Percentiles rank a stretch among this genome's conserved stretches.
Conservation (phyloP, 2,113 vertebrate species). For the Halcyon senegalensis region DNA sequence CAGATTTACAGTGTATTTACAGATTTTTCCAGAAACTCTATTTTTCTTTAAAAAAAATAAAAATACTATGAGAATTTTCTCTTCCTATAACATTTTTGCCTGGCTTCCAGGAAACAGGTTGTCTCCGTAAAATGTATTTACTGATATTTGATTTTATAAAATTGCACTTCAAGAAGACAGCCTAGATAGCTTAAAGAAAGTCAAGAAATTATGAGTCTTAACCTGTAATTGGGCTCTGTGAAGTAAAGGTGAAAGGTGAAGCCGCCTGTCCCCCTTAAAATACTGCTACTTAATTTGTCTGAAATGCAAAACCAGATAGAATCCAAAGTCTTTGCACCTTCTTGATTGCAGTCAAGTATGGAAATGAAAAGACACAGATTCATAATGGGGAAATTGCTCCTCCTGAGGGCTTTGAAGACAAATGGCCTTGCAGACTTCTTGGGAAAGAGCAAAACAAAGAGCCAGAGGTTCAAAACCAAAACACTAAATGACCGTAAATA, state of each 20-base stretch:
- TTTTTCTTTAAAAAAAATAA: neutral
- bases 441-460: neutral
- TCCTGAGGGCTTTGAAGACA: neutral
- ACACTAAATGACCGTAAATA: neutral
- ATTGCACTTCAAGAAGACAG: neutral
- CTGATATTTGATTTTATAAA: neutral
- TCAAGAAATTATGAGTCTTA: neutral
- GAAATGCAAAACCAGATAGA: neutral
- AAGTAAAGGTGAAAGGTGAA: neutral
- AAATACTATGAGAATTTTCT: neutral
- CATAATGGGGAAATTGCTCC: rapidly evolving
- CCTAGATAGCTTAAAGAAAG: neutral
- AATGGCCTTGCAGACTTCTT: neutral
- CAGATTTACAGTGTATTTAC: neutral
- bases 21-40: slow-evolving; percentile 11
- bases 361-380: neutral
- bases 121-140: neutral
- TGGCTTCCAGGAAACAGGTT: neutral
- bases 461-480: neutral
- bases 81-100: neutral
- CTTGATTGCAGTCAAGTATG: neutral
- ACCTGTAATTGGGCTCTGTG: neutral
- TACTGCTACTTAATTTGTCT: neutral
- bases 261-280: neutral
- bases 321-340: neutral